phyloP scores from a whole-genome alignment of 2,113 vertebrate genomes.

The Amphiprion ocellaris region DNA sequence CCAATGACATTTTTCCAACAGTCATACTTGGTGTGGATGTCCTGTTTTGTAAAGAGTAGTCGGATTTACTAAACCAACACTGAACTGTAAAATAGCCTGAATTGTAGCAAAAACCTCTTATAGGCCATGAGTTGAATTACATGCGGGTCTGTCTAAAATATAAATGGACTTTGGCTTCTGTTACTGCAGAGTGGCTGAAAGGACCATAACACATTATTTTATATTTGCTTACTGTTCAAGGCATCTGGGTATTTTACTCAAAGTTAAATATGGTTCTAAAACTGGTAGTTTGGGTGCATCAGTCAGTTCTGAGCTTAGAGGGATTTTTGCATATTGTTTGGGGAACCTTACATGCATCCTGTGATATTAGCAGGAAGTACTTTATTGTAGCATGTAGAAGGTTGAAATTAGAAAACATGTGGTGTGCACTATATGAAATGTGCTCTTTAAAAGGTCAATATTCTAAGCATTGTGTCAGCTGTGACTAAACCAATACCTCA shows the following conservation, averaged over 20 bases:
- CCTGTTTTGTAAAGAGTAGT: conserved; percentile 28
- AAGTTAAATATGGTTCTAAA: no score
- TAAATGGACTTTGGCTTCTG: conserved; percentile 14
- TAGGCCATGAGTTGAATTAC: background rate
- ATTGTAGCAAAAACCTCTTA: conserved; percentile 18
- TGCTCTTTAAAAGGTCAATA: background rate
- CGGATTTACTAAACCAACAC: conserved; percentile 32
- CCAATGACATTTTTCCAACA: background rate
- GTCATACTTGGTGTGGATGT: conserved; percentile 21
- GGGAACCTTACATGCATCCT: background rate
- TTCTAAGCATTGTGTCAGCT: background rate
- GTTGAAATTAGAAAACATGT: conserved; percentile 6
- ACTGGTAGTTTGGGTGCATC: no score
- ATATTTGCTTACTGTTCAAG: background rate
- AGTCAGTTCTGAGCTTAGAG: background rate
- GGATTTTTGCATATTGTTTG: conserved; percentile 1
- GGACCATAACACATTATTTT: background rate
- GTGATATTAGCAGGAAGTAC: conserved; percentile 3
- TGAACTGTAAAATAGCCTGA: conserved; percentile 20
- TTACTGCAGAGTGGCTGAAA: background rate
- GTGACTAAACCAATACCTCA: background rate
- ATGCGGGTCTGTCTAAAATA: conserved; percentile 32
- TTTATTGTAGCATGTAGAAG: background rate
- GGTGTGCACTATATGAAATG: background rate
- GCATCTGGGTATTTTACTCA: background rate